These are phyloP conservation scores for Pterocles burchelli DNA, from an alignment of 2,113 vertebrate species.

Conservation along the genomic window DNA sequence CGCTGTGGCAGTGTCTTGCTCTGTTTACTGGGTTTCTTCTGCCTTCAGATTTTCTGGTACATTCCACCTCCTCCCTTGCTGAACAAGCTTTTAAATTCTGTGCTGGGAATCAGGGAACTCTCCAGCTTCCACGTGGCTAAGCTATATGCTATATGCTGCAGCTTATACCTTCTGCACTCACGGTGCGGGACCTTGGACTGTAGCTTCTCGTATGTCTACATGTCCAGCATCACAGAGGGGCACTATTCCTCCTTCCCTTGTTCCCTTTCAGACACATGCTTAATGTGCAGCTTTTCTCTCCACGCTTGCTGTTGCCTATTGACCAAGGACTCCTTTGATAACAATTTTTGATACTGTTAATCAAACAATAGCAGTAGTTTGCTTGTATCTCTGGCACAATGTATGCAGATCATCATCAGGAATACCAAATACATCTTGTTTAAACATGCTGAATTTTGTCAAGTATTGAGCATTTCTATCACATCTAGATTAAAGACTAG, in stretches of 20 bases:
- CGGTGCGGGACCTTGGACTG: not conserved
- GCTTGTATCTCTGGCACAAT: not conserved
- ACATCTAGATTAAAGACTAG: not conserved
- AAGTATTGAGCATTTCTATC: not conserved
- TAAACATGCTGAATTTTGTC: not conserved
- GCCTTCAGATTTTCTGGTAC: not conserved
- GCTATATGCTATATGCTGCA: rapidly evolving
- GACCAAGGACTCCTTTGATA: not conserved
- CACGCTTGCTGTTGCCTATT: not conserved
- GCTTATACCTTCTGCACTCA: rapidly evolving
- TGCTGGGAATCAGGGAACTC: not conserved
- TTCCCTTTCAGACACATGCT: rapidly evolving
- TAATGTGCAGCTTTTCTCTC: not conserved
- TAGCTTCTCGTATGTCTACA: not conserved
- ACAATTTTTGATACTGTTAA: not conserved
- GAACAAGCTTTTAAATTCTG: not conserved
- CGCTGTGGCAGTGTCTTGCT: not conserved
- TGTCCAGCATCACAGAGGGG: not conserved
- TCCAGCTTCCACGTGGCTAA: not conserved
- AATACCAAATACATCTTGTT: not conserved
- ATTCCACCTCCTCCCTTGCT: not conserved
- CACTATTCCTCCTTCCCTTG: not conserved
- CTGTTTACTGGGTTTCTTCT: not conserved
- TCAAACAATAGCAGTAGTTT: not conserved
- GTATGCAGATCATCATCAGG: not conserved